A percentile compares a stretch with the other conserved stretches of the same genome.
Conservation (phyloP, 2,113 vertebrate genomes). For the Octodon degus region DNA sequence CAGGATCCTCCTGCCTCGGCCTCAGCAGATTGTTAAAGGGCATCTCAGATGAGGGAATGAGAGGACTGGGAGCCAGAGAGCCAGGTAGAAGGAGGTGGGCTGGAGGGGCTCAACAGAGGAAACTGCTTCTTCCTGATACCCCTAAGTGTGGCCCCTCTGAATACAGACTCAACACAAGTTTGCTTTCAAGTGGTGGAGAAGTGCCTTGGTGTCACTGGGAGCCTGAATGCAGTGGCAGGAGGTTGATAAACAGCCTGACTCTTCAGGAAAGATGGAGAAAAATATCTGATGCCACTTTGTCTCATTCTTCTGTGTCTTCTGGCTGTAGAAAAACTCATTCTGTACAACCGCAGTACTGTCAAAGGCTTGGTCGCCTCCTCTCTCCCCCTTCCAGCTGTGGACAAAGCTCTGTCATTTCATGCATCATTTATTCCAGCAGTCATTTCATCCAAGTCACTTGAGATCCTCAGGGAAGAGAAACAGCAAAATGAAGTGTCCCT, state of each 20-base stretch:
- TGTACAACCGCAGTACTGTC: neutral
- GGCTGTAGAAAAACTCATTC: neutral
- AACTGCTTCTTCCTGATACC: neutral
- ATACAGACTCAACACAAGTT: neutral
- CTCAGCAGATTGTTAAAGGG: neutral
- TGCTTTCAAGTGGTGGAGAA: neutral
- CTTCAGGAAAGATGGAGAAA: neutral
- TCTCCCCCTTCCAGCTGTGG: neutral
- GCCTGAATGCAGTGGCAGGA: neutral
- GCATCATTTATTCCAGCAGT: conserved; percentile 85
- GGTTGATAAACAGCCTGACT: conserved; percentile 14
- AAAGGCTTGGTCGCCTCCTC: neutral
- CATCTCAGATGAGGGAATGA: neutral
- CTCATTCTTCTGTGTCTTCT: neutral
- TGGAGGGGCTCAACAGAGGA: neutral
- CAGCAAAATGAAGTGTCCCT: conserved; percentile 70
- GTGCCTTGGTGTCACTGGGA: neutral
- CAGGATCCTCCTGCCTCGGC: neutral
- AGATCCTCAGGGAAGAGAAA: conserved; percentile 73
- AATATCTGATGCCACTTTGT: neutral
- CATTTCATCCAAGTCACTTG: conserved; percentile 82
- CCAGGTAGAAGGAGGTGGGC: neutral
- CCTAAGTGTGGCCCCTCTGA: no score
- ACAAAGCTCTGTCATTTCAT: conserved; percentile 88
- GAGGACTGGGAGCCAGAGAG: neutral